Evolutionary conservation across 2,888 invertebrate species (phyloP).

Genomic region (Diabrotica balteata): DNA sequence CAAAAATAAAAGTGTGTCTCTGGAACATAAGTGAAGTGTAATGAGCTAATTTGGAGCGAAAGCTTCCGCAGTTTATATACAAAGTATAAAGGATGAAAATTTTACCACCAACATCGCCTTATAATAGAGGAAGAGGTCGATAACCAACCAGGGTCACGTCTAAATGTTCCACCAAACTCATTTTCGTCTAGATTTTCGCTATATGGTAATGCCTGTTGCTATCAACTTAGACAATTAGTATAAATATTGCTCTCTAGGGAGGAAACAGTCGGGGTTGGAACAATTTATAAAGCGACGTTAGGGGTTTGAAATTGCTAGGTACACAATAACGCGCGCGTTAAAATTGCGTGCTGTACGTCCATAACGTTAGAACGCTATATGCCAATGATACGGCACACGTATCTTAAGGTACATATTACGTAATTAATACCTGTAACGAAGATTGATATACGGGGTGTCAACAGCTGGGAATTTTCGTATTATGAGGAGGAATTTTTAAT

Average conservation of each 20-base stretch:
- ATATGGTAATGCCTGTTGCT: constrained; percentile 18
- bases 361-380: constrained; percentile 13
- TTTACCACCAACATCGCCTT: not conserved
- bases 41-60: too few relatives aligned
- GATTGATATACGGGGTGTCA: constrained; percentile 26
- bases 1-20: too few relatives aligned
- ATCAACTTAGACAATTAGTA: constrained; percentile 11
- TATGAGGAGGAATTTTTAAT: too few relatives aligned
- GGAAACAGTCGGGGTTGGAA: constrained; percentile 9
- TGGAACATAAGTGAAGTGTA: too few relatives aligned
- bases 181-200: constrained; percentile 3
- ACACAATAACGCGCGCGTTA: constrained; percentile 23
- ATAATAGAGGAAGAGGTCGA: not conserved
- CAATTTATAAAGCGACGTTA: constrained; percentile 21
- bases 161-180: not conserved
- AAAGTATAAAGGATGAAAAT: too few relatives aligned
- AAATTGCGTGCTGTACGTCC: constrained; percentile 29
- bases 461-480: too few relatives aligned
- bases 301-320: constrained; percentile 20
- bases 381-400: constrained; percentile 26
- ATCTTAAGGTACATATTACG: constrained; percentile 34
- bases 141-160: not conserved
- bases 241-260: constrained; percentile 22
- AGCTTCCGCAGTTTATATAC: too few relatives aligned
- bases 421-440: constrained; percentile 37